Conservation (phyloP, 2,113 vertebrate genomes). For the Cichladusa arquata region DNA sequence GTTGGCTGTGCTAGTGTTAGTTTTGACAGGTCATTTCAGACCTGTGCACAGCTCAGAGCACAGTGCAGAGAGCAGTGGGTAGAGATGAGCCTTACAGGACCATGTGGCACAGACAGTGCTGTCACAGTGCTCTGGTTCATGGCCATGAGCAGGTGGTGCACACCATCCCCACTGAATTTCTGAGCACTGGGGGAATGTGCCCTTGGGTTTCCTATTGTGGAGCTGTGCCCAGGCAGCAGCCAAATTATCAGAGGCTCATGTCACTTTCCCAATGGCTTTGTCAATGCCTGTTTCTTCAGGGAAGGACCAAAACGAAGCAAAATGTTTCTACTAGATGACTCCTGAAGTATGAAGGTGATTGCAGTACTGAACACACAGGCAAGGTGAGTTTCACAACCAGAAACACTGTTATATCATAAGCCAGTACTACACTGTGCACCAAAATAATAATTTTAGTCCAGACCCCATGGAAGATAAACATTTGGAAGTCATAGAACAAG, state of each 20-base stretch:
- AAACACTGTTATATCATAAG: neutral
- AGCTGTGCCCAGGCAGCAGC: accelerated
- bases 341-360: neutral
- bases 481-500: neutral
- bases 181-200: accelerated
- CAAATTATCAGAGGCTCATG: no score
- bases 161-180: neutral
- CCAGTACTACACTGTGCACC: neutral
- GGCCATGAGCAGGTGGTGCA: accelerated
- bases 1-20: no score
- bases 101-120: neutral
- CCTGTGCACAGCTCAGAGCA: accelerated
- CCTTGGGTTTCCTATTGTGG: accelerated
- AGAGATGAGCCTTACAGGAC: neutral
- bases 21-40: neutral
- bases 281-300: neutral
- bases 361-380: neutral
- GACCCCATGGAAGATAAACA: neutral
- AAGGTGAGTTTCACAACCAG: neutral
- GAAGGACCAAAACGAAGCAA: neutral
- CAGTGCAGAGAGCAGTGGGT: neutral
- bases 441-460: neutral
- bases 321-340: neutral
- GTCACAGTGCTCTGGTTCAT: accelerated
- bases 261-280: neutral